Base-by-base conservation (phyloP, 2,888 invertebrate genomes). In the Ormyrus nitidulus region DNA sequence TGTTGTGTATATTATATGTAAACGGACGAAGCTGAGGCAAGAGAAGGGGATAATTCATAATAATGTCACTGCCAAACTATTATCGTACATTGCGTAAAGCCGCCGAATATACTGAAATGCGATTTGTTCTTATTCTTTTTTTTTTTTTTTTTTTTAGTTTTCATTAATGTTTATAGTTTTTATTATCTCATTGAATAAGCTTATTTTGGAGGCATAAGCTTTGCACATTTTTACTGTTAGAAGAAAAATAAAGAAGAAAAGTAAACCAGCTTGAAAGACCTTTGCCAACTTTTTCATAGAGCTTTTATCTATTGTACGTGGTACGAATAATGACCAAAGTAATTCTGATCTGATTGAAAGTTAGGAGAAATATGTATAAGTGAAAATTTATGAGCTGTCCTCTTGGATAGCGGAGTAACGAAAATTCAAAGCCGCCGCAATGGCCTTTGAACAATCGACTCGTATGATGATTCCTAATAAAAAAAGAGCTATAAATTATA, bases 11-110 rank as follows among this genome's bases (percentile, higher is more conserved):
- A 73, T 78, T 54, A 53, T 46, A n/a, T 73, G 44, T 5, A 48
- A 68, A 59, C 56, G 62, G 48, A 69, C 59, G 19, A 64, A 71
- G 49, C 46, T 44, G 69, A 44, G 51, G 61, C 53, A 66, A 48
- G 34, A 64, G 19, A 54, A 56, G 59, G n/a, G 46, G 44, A 62
- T 58, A 13, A 62, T 46, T 7, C 34, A 34, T 34, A 34, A 13
- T 44, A 78, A 84, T 34, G 84, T 85, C 89, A 89, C 88, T 89
- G 89, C 88, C 88, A 88, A 88, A 87, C 85, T 84, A 84, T 79
- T 86, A 86, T 85, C 85, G 86, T 85, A 85, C 83, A 84, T 79
- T 68, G 19, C 6, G 53, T 66, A 49, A 49, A 61, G 46, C 56
- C 19, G 71, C 51, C 61, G n/a, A 19, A 73, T 65, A 6, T 59